Base-by-base conservation (phyloP, 2,113 vertebrate genomes). In the Leuciscus idus region DNA sequence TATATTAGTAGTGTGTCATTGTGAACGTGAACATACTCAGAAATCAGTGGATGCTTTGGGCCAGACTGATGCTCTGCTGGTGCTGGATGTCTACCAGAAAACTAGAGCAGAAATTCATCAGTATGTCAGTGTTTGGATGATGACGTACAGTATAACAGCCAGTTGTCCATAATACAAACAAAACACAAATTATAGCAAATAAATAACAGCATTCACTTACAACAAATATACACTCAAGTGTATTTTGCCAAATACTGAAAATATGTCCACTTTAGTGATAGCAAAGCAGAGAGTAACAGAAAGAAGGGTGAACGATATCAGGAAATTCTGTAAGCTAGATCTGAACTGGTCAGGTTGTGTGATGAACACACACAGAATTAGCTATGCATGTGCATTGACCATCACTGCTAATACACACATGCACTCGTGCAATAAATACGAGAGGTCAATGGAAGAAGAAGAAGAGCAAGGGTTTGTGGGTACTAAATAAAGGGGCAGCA, bases 381-480 rank as follows among this genome's bases (percentile, higher is more conserved):
- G 12, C 39, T 50, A 55, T 28, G 74, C 8, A 72, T 43, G 68
- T 68, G 46, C 62, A 26, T 28, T 46, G 33, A 26, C 33, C 33
- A 52, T 28, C 48, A 30, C 64, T n/a, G 46, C 48, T 52, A 33
- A 79, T 13, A 50, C 19, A 62, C 57, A 70, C 43, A 52, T 52
- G 28, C 62, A 70, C 28, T 82, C 62, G 52, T 82, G 81, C 81
- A 82, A 64, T 64, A 36, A 48, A 70, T 33, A 70, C 0, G 12
- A 70, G 62, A 70, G 81, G 62, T 82, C 64, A 55, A 52, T 48
- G 17, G 28, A 82, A 66, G 6, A 82, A 64, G 26, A 81, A 66
- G 55, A 59, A 59, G 23, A 66, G 57, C 15, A 81, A 55, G 2
- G 52, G 52, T 50, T 43, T 82, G 19, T 30, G 80, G 61, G 23